phyloP scores from a whole-genome alignment of 2,113 vertebrate species.

The Uria lomvia region DNA sequence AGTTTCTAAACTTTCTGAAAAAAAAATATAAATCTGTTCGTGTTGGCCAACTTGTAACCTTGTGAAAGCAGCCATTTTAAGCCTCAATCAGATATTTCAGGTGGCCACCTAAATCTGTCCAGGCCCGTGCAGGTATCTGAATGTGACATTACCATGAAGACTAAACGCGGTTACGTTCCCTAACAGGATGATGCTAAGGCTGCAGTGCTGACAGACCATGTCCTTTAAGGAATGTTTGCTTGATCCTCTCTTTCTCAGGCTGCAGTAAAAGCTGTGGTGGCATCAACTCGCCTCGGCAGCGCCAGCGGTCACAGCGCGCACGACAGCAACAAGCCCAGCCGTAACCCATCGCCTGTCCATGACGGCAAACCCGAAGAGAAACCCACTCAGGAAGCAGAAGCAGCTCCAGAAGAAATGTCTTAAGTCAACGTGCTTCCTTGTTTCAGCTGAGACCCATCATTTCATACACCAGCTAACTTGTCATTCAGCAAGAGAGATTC shows the following conservation, averaged over 20 bases:
- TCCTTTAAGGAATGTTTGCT: neutral
- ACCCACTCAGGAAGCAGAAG: conserved; percentile 40
- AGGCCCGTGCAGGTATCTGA: neutral
- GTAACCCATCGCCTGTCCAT: conserved; percentile 18
- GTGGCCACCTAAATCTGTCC: neutral
- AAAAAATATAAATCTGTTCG: neutral
- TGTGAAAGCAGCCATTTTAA: neutral
- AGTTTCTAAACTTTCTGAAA: neutral
- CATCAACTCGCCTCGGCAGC: conserved; percentile 82
- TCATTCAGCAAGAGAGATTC: conserved; percentile 64
- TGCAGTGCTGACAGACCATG: fast-evolving
- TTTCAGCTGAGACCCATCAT: conserved; percentile 20
- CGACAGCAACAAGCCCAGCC: conserved; percentile 69
- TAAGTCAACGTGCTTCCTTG: conserved; percentile 36
- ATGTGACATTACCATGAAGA: neutral
- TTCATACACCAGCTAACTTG: conserved; percentile 60
- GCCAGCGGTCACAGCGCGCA: conserved; percentile 72
- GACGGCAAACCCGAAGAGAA: conserved; percentile 4
- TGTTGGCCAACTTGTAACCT: neutral
- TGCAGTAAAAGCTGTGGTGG: conserved; percentile 87
- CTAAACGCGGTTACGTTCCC: fast-evolving
- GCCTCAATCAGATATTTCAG: neutral
- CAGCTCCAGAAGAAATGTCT: conserved; percentile 51
- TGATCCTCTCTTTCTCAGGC: conserved; percentile 70
- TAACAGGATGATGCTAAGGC: fast-evolving